Evolutionary conservation across 1,140 invertebrate species (phyloP).

Genomic region (Dysdera silvatica): DNA sequence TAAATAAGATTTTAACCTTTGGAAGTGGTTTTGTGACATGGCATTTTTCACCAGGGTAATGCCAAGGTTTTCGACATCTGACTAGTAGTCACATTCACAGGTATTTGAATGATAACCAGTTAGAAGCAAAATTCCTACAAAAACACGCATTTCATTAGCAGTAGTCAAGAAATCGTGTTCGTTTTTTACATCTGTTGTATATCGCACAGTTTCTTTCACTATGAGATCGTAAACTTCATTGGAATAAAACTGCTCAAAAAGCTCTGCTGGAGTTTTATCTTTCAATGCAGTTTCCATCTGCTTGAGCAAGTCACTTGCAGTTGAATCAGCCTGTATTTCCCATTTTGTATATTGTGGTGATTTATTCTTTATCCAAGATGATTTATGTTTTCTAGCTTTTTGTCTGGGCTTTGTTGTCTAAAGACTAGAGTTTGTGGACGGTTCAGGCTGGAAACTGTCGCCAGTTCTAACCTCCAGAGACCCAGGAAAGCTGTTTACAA

Average conservation of each 20-base stretch:
- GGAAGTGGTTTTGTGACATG: slow-evolving; percentile 7
- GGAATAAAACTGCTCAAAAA: slow-evolving; percentile 12
- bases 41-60: not conserved
- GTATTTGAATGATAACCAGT: slow-evolving; percentile 3
- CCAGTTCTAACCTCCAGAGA: slow-evolving; percentile 1
- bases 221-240: slow-evolving; percentile 10
- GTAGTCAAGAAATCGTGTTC: slow-evolving; percentile 2
- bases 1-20: slow-evolving; percentile 6
- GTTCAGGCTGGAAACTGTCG: slow-evolving; percentile 2
- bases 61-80: slow-evolving; percentile 1
- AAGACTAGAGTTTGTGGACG: slow-evolving; percentile 7
- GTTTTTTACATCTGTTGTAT: slow-evolving; percentile 6
- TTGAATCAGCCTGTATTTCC: not conserved
- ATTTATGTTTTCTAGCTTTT: not conserved
- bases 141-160: slow-evolving; percentile 5
- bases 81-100: not conserved
- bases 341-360: slow-evolving; percentile 9
- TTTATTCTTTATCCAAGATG: slow-evolving; percentile 4
- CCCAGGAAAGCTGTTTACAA: not conserved
- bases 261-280: not conserved
- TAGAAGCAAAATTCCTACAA: not conserved
- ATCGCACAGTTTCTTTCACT: slow-evolving; percentile 13
- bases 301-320: slow-evolving; percentile 6
- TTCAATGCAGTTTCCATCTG: slow-evolving; percentile 11
- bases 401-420: not conserved